Conservation (phyloP, 2,113 vertebrate species). For the Menidia beryllina region DNA sequence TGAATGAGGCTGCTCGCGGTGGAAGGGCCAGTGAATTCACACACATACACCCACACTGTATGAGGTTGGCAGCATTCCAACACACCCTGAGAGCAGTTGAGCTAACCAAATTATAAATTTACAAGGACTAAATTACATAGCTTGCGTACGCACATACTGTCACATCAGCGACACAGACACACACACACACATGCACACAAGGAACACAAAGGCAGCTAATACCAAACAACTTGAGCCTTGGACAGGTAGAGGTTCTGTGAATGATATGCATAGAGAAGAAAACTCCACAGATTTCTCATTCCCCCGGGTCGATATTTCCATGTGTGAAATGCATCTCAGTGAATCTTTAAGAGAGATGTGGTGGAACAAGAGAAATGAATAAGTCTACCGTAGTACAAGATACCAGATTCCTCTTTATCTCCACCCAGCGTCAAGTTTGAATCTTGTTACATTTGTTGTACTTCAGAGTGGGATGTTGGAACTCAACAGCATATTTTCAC, state of each 20-base stretch:
- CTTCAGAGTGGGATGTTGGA: no score
- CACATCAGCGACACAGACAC: constrained; percentile 64
- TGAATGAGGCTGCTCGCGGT: constrained; percentile 22
- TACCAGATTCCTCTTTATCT: no score
- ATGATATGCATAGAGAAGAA: constrained; percentile 51
- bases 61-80: constrained; percentile 74
- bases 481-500: not conserved
- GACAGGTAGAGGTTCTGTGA: constrained; percentile 53
- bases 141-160: constrained; percentile 68
- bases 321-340: constrained; percentile 4
- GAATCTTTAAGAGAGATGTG: constrained; percentile 18
- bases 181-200: constrained; percentile 26
- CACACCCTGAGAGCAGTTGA: constrained; percentile 71
- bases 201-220: constrained; percentile 53
- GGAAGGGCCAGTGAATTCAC: constrained; percentile 30
- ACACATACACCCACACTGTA: constrained; percentile 38
- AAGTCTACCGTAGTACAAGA: no score
- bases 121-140: constrained; percentile 77
- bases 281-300: constrained; percentile 37
- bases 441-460: no score
- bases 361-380: not conserved
- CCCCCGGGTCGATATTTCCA: constrained; percentile 21
- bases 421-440: no score
- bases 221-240: constrained; percentile 67
- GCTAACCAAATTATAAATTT: constrained; percentile 78